These are phyloP conservation scores for Molossus molossus DNA, from an alignment of 2,797 vertebrate species.

Conservation along the genomic window DNA sequence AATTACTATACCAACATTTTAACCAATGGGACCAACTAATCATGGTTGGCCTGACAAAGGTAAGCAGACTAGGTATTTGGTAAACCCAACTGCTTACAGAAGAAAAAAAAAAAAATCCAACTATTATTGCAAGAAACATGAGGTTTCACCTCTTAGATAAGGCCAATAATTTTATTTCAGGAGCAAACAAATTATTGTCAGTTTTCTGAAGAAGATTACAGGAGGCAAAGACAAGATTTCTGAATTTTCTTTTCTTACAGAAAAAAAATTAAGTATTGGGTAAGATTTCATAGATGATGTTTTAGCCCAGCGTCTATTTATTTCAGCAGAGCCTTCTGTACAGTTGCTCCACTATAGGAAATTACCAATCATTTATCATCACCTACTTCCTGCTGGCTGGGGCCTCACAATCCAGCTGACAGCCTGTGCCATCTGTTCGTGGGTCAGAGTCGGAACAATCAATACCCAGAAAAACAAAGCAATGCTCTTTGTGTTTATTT, in stretches of 20 bases:
- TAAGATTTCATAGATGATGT: conserved; percentile 47
- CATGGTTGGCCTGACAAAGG: fast-evolving
- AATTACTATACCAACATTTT: not conserved
- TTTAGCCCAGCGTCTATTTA: conserved; percentile 59
- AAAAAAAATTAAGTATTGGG: not conserved
- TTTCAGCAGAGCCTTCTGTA: conserved; percentile 50
- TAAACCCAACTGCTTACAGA: not conserved
- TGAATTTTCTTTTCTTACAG: conserved; percentile 22
- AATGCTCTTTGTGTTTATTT: conserved; percentile 11
- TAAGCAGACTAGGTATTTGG: not conserved
- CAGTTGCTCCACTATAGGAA: conserved; percentile 70
- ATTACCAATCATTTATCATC: conserved; percentile 80
- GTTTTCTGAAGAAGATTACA: conserved; percentile 45
- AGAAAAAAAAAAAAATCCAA: not conserved
- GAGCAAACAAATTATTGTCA: not conserved
- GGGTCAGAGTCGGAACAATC: conserved; percentile 76
- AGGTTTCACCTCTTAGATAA: not conserved
- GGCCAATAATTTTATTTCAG: not conserved
- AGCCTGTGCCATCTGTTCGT: conserved; percentile 81
- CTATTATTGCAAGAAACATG: not conserved
- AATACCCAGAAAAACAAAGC: conserved; percentile 69
- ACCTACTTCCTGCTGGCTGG: conserved; percentile 70
- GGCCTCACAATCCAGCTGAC: conserved; percentile 74
- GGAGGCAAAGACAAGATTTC: conserved; percentile 30
- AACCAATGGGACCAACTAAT: not conserved